Percentiles rank a stretch among this genome's conserved stretches.
Evolutionary conservation across 2,113 vertebrate genomes (phyloP).

Genomic region (Cavia aperea): DNA sequence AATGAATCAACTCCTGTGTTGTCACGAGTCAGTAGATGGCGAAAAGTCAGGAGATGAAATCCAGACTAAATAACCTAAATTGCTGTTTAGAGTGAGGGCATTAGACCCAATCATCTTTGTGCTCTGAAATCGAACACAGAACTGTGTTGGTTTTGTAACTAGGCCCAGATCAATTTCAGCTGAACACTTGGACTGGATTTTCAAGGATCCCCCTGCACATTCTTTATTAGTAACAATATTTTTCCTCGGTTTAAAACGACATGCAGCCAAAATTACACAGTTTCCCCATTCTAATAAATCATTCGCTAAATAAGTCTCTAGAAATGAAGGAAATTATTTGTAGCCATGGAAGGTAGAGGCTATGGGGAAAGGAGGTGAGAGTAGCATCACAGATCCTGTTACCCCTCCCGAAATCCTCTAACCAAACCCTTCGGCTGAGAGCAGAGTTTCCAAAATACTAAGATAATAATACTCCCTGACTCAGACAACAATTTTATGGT

Average conservation of each 20-base stretch:
- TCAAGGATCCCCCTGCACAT: not conserved
- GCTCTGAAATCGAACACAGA: not conserved
- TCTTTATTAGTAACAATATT: slow-evolving; percentile 30
- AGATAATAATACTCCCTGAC: not conserved
- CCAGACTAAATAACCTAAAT: slow-evolving; percentile 19
- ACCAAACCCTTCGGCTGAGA: not conserved
- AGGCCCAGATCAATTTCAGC: slow-evolving; percentile 17
- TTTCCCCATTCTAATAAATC: slow-evolving; percentile 3
- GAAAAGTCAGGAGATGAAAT: slow-evolving; percentile 30
- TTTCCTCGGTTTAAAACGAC: not conserved
- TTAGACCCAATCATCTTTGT: not conserved
- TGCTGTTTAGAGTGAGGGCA: slow-evolving; percentile 4
- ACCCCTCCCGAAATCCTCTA: not conserved
- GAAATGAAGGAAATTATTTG: slow-evolving; percentile 9
- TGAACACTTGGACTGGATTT: slow-evolving; percentile 8
- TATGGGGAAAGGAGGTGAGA: not conserved
- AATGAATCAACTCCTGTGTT: not conserved
- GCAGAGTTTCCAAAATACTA: not conserved
- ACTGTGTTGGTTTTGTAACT: slow-evolving; percentile 33
- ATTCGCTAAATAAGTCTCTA: not conserved
- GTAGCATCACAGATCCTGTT: not conserved
- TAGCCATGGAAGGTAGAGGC: not conserved
- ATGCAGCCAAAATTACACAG: not conserved
- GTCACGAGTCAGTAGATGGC: not conserved
- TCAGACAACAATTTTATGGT: not conserved